Evolutionary conservation across 64 coral and sea anemone genomes (phyloP), one percentile per base, ranked within the genome.

Genomic region (Anthopleura sola): DNA sequence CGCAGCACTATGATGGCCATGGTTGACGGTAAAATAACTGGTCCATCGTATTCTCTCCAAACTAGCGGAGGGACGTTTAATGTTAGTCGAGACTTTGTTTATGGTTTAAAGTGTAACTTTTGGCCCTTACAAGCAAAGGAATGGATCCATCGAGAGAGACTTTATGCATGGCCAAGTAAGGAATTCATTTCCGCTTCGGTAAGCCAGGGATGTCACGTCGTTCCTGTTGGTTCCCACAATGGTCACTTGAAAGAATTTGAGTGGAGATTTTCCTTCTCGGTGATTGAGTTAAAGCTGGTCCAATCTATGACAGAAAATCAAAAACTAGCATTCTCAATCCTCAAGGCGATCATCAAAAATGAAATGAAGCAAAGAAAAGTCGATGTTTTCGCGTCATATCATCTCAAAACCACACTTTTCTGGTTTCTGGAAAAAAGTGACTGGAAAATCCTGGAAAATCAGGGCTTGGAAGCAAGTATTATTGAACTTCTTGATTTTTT

Each of bases 51-150:
- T 16, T 91, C 89, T 20, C 75, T 88, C 18, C 81, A 82, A 1
- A 82, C 57, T 26, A 53, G 69, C 19, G 76, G 69, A 9, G 75
- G 86, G 10, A 10, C 60, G 16, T 85, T 74, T 31, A 64, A 3
- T 15, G 36, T 95, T 20, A 53, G 91, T 66, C 93, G 88, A 23
- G 93, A 95, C 51, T 95, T 95, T 85, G 93, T 95, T 15, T 95
- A 91, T 53, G 58, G 93, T 15, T 66, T 95, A 19, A 95, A 85
- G 87, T 95, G 93, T 88, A 50, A 50, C 31, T 88, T 88, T 37
- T 95, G 93, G 93, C 93, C 93, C 36, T 95, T 71, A 39, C 93
- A 95, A 80, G 93, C 85, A 60, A 74, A 85, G 20, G 89, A 95
- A 82, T 95, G 93, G 93, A 82, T 83, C 11, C 51, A 32, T 3